Evolutionary conservation across 1,140 invertebrate species (phyloP), one percentile per base, ranked within the genome.

Genomic region (Bemisia tabaci): DNA sequence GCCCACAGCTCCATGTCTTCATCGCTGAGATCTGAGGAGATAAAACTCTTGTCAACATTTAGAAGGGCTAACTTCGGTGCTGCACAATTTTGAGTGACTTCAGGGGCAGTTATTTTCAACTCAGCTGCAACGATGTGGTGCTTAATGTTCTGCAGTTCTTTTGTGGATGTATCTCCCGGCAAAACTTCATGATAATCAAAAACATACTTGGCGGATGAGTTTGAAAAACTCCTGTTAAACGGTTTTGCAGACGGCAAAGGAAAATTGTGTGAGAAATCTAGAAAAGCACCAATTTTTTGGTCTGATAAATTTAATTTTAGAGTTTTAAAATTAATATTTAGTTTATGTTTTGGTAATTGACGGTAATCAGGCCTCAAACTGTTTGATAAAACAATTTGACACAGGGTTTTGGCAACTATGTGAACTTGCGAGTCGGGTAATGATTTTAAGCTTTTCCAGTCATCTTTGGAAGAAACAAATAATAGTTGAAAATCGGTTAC

Each of bases 231-330:
- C 17, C 33, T 48, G 33, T 17, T 48, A 48, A 48, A 48, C 5
- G 17, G 5, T 48, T 48, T 48, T 17, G 33, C 33, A 9, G 33
- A 69, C 22, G 81, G 85, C 75, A 74, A 80, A 72, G 87, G 84
- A 26, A 90, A 76, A 70, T 86, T 84, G 68, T 87, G 84, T 26
- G 85, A 74, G 74, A 90, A 92, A 64, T 87, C 84, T 65, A 85
- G 76, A 0, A 92, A 74, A 39, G 83, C 73, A 12, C 82, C 79
- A 24, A 91, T 79, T 72, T 87, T 84, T 39, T 84, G 81, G 76
- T 92, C 89, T 0, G 90, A 91, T 64, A 92, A 74, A 75, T 91
- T 91, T 17, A 92, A 76, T 71, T 90, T 91, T 1, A 92, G 66
- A 64, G 84, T 85, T 21, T 85, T 85, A 26, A 91, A 77, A 0